Conservation (phyloP, 2,113 vertebrate species). For the Psettodes erumei region DNA sequence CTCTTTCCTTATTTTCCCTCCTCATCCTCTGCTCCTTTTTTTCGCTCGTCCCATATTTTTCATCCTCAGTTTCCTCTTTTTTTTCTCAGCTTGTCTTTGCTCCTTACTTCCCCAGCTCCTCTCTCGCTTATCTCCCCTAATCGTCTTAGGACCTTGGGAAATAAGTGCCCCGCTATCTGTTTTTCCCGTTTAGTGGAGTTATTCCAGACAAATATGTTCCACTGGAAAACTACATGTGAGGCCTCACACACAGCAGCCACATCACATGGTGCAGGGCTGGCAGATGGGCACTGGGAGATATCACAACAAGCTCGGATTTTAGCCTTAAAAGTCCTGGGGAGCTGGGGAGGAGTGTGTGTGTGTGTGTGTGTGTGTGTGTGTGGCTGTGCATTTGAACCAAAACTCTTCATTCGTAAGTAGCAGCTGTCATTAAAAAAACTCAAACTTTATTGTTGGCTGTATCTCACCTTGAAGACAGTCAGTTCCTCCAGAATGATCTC, state of each 20-base stretch:
- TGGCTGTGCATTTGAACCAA: too few relatives aligned
- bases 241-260: neutral
- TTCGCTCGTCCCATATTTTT: too few relatives aligned
- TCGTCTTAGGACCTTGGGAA: slow-evolving; percentile 70
- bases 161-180: slow-evolving; percentile 55
- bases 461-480: slow-evolving; percentile 83
- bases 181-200: slow-evolving; percentile 49
- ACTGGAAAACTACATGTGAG: slow-evolving; percentile 22
- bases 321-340: slow-evolving; percentile 37
- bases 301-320: neutral
- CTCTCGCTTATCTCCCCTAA: too few relatives aligned
- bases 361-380: neutral
- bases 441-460: neutral
- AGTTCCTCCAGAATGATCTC: slow-evolving; percentile 87
- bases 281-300: slow-evolving; percentile 28
- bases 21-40: neutral
- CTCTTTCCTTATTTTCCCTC: neutral
- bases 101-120: too few relatives aligned
- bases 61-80: too few relatives aligned
- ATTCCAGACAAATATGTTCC: slow-evolving; percentile 48
- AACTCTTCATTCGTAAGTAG: neutral
- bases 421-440: neutral
- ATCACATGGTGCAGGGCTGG: slow-evolving; percentile 18
- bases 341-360: neutral
- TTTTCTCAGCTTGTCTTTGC: neutral